These are phyloP conservation scores for Neolamprologus sp. DNA, from an alignment of 2,113 vertebrate species.

Conservation along the genomic window DNA sequence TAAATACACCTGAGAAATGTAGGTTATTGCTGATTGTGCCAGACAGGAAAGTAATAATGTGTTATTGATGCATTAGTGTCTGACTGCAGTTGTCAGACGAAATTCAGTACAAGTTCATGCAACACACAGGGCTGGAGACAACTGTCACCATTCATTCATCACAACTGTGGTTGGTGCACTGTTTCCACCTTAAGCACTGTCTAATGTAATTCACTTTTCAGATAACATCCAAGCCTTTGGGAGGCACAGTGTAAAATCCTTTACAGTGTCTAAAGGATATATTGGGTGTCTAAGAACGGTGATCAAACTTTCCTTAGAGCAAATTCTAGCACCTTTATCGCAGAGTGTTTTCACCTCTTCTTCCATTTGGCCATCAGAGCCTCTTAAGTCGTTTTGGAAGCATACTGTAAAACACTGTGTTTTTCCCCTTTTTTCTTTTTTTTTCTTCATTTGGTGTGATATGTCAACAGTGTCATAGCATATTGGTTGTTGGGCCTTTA, in stretches of 20 bases:
- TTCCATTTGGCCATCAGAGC: neutral
- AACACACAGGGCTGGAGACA: conserved; percentile 30
- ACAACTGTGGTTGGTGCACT: conserved; percentile 8
- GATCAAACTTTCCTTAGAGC: conserved; percentile 24
- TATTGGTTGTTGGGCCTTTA: neutral
- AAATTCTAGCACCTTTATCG: neutral
- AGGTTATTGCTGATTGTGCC: conserved; percentile 21
- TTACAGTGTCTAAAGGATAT: neutral
- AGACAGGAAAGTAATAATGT: conserved; percentile 44
- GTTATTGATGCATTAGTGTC: conserved; percentile 52
- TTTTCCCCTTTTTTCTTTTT: neutral
- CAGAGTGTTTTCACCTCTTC: neutral
- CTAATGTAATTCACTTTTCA: conserved; percentile 54
- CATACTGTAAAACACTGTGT: neutral
- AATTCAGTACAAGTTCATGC: conserved; percentile 28
- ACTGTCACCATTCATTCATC: conserved; percentile 60
- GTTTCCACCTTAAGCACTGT: conserved; percentile 58
- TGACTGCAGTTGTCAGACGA: conserved; percentile 51
- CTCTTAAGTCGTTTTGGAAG: neutral
- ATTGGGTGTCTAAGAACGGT: neutral
- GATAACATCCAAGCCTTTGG: conserved; percentile 36
- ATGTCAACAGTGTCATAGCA: neutral
- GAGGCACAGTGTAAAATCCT: neutral
- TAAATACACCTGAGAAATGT: conserved; percentile 23
- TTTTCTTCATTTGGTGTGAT: neutral